These are phyloP conservation scores for Talpa occidentalis DNA, from an alignment of 2,113 vertebrate species.

Conservation along the genomic window DNA sequence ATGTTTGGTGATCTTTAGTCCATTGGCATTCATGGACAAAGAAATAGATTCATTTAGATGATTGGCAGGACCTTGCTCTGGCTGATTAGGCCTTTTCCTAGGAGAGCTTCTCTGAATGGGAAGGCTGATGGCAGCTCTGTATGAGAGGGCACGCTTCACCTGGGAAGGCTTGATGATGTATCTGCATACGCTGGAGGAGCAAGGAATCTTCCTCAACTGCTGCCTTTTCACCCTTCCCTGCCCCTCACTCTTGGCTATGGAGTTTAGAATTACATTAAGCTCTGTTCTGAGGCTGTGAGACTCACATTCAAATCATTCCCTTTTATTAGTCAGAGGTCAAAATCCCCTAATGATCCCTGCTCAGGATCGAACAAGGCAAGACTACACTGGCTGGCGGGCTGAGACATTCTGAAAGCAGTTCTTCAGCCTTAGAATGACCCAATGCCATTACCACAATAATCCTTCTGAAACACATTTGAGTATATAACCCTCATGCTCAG, in stretches of 20 bases:
- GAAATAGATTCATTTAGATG: background rate
- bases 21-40: background rate
- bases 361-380: background rate
- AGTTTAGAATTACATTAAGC: background rate
- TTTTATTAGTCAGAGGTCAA: background rate
- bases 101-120: background rate
- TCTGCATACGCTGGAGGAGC: background rate
- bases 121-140: background rate
- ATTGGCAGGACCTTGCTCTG: background rate
- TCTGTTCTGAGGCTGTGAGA: constrained; percentile 3
- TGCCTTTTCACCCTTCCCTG: background rate
- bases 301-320: background rate
- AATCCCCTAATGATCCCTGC: background rate
- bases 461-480: background rate
- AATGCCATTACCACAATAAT: background rate
- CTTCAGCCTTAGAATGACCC: background rate
- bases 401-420: background rate
- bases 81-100: background rate
- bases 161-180: background rate
- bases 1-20: constrained; percentile 22
- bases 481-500: background rate
- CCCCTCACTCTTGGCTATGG: background rate
- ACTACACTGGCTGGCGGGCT: background rate
- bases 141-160: background rate
- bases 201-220: background rate